Evolutionary conservation across 2,113 vertebrate species (phyloP), one percentile per base, ranked within the genome.

Genomic region (Carlito syrichta): DNA sequence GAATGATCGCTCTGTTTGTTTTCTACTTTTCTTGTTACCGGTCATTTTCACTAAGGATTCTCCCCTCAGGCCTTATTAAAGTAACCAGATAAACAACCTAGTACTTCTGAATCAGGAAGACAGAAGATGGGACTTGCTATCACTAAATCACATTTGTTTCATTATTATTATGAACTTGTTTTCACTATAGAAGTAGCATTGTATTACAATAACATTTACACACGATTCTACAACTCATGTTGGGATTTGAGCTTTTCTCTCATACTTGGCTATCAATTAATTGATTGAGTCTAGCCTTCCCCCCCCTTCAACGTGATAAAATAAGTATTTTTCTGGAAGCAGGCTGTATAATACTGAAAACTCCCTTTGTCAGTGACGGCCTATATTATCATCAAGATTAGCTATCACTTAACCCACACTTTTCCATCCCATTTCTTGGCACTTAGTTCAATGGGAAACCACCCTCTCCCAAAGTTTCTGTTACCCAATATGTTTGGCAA

Each of bases 61-160:
- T 96, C 81, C 76, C 81, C 25, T 97, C 94, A 73, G 84, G 79
- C 81, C 88, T 98, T 97, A 92, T 95, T 97, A 98, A 95, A 96
- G 62, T 92, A 96, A 90, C 85, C 25, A 79, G 45, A 83, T 94
- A 91, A 97, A 86, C 83, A 93, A 97, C 83, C 87, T 68, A n/a
- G 62, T 4, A 10, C 94, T 96, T 69, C 14, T 45, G 91, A 87
- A 91, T 92, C 45, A 50, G 85, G 85, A 97, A 93, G 82, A 40
- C 91, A 16, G 43, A 78, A 79, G 86, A 73, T 71, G 76, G 85
- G 60, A 66, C 78, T 83, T 48, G 38, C 5, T 78, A 48, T 62
- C 66, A 40, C 76, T n/a, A 32, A 89, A 56, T 84, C 81, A 91
- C 63, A 5, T 69, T 77, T 84, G 30, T 78, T 89, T 95, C 88